Conservation (phyloP, 2,113 vertebrate species). For the Stegostoma tigrinum region DNA sequence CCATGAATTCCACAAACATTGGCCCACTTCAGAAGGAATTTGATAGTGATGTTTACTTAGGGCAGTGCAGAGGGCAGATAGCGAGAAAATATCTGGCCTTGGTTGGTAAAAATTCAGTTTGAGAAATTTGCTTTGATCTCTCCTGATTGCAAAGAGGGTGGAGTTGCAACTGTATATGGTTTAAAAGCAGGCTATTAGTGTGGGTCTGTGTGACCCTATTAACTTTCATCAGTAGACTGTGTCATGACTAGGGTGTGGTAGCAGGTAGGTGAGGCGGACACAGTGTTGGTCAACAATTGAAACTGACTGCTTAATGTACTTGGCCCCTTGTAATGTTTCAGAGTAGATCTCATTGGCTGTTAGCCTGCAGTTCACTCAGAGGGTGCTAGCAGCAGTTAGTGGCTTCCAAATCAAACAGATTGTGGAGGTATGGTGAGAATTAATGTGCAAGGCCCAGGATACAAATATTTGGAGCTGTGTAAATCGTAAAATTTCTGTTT, state of each 20-base stretch:
- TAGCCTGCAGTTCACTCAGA: background rate
- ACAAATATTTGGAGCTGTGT: background rate
- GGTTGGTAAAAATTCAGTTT: background rate
- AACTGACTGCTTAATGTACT: background rate
- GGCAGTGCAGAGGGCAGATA: background rate
- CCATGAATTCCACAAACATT: conserved; percentile 5
- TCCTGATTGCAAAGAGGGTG: background rate
- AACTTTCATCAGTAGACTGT: background rate
- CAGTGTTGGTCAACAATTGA: background rate
- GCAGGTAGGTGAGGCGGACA: background rate
- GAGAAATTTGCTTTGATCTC: conserved; percentile 12
- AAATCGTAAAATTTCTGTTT: background rate
- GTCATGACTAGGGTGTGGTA: background rate
- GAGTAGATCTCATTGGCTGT: background rate
- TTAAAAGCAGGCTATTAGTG: conserved; percentile 7
- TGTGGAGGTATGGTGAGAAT: background rate
- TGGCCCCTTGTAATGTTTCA: background rate
- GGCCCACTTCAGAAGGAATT: background rate
- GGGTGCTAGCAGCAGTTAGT: background rate
- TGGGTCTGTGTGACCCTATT: background rate
- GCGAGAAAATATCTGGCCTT: background rate
- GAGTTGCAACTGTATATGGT: background rate
- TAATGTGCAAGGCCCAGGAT: background rate
- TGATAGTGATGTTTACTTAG: background rate
- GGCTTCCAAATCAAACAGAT: background rate